phyloP scores from a whole-genome alignment of 2,797 vertebrate species.

The Myioborus miniatus region DNA sequence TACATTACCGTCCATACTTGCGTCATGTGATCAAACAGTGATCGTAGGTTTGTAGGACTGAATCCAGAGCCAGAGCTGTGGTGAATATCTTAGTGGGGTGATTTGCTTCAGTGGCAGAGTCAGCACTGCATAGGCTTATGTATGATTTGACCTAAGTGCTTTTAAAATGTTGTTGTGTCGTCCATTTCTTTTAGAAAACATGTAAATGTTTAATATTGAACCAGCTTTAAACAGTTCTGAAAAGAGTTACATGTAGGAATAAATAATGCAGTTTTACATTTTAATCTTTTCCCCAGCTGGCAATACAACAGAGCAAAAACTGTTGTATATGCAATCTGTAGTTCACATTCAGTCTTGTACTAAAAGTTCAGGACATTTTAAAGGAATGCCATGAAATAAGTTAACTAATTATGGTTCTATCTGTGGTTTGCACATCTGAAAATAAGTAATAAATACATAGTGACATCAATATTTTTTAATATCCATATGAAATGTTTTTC shows the following conservation, averaged over 20 bases:
- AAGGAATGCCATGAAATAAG: not conserved
- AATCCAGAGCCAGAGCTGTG: not conserved
- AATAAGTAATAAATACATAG: not conserved
- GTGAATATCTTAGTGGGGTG: not conserved
- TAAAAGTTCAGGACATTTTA: not conserved
- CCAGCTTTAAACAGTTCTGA: not conserved
- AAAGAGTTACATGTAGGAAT: not conserved
- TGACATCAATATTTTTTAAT: not conserved
- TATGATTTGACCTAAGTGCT: not conserved
- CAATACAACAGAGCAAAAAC: not conserved
- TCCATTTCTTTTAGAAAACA: not conserved
- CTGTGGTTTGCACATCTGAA: not conserved
- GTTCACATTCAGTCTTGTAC: not conserved
- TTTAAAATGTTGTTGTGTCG: not conserved
- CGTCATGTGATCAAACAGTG: not conserved
- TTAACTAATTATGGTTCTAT: not conserved
- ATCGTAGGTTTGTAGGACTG: not conserved
- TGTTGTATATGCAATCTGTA: not conserved
- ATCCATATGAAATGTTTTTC: not conserved
- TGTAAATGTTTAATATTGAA: not conserved
- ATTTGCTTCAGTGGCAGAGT: not conserved
- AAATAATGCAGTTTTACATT: not conserved
- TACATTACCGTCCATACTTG: not conserved
- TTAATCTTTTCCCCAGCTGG: not conserved
- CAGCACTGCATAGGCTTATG: not conserved